Evolutionary conservation across 1,140 invertebrate species (phyloP), one percentile per base, ranked within the genome.

Genomic region (Cecropterus lyciades): DNA sequence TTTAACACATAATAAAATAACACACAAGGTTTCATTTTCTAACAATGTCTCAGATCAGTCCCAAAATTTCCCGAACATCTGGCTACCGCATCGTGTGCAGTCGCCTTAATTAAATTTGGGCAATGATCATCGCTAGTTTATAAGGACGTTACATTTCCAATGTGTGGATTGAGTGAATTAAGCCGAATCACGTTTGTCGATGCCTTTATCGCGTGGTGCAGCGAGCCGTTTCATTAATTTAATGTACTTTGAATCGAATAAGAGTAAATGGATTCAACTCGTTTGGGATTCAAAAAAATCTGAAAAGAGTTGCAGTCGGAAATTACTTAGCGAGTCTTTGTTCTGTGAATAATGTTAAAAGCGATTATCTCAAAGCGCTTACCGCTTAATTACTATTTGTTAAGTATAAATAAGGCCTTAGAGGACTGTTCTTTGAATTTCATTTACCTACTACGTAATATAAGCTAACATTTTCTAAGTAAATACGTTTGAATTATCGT

Each of bases 21-120:
- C n/a, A n/a, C n/a, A n/a, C n/a, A n/a, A n/a, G n/a, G n/a, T n/a
- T n/a, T n/a, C n/a, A n/a, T n/a, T n/a, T n/a, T 24, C 20, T 3
- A 24, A 40, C 11, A 53, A 53, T 37, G 10, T 42, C 3, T 53
- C 16, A 5, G 27, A 7, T 51, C 1, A 11, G 10, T 65, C 62
- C 49, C 5, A 8, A 46, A 64, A 37, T 43, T 16, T 45, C 3
- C n/a, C 42, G 1, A 65, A 3, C 10, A 46, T n/a, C 33, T 65
- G 51, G 49, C n/a, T 4, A 55, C 20, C 27, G 0, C 3, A 48
- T 45, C 37, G 24, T 14, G 48, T 72, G 75, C 71, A 73, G 67
- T 80, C 62, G 72, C 69, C 75, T 81, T 89, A 91, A 91, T 91
- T 87, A 87, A 91, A 89, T 87, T 89, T 87, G 79, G 82, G 75